These are phyloP conservation scores for Premnoplex brunnescens DNA, from an alignment of 2,797 vertebrate species.

Conservation along the genomic window DNA sequence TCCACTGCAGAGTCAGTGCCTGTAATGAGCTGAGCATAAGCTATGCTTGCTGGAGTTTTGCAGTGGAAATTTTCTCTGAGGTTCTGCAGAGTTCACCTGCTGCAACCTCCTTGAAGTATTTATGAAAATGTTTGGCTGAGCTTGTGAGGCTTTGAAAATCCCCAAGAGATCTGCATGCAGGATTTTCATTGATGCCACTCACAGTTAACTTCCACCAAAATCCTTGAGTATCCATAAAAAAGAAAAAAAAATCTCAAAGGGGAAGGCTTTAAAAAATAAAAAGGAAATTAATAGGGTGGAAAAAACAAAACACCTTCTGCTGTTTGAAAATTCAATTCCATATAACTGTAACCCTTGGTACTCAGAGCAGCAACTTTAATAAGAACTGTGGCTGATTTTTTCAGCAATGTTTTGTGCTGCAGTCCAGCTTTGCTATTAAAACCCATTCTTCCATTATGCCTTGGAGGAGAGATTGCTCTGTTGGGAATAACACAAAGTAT, in stretches of 20 bases:
- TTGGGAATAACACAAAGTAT: constrained; percentile 16
- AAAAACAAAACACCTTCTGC: constrained; percentile 5
- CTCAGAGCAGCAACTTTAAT: constrained; percentile 19
- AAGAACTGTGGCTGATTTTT: not conserved
- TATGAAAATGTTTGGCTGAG: constrained; percentile 6
- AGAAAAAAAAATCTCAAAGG: not conserved
- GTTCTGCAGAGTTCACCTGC: not conserved
- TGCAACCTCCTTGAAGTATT: constrained; percentile 16
- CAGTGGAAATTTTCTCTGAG: not conserved
- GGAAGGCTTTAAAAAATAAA: not conserved
- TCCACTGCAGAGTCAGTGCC: not conserved
- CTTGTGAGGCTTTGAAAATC: not conserved
- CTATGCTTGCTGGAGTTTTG: not conserved
- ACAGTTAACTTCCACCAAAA: not conserved
- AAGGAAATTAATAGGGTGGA: not conserved
- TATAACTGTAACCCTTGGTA: not conserved
- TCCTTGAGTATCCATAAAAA: not conserved
- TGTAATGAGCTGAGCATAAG: not conserved
- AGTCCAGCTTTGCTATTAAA: constrained; percentile 29
- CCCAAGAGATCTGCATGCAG: not conserved
- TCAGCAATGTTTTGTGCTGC: not conserved
- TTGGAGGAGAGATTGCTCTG: not conserved
- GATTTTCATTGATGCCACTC: not conserved
- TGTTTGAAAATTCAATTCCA: not conserved
- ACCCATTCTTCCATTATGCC: not conserved